Conservation (phyloP, 2,888 invertebrate species). For the Camptogramma bilineatum region DNA sequence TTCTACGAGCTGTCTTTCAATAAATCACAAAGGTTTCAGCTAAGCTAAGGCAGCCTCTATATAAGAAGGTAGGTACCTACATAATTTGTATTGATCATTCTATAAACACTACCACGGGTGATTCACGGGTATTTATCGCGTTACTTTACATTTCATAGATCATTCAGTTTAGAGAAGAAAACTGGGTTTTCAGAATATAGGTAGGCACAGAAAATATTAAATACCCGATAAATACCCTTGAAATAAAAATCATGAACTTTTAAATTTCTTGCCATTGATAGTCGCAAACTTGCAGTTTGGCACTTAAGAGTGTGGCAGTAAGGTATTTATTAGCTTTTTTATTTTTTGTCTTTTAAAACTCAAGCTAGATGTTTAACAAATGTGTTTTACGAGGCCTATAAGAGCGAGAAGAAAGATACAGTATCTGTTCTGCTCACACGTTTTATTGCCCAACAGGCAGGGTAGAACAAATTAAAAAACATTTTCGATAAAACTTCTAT, state of each 20-base stretch:
- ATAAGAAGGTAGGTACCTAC: slow-evolving; percentile 31
- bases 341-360: slow-evolving; percentile 5
- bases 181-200: not conserved
- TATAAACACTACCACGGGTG: not conserved
- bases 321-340: slow-evolving; percentile 19
- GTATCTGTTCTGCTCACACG: not conserved
- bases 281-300: slow-evolving; percentile 37
- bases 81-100: slow-evolving; percentile 15
- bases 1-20: slow-evolving; percentile 42
- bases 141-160: not conserved
- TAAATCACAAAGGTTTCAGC: slow-evolving; percentile 50
- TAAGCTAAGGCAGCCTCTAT: slow-evolving; percentile 52
- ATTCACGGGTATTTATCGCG: slow-evolving; percentile 4
- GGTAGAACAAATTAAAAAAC: not conserved
- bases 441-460: not conserved
- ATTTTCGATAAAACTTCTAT: slow-evolving; percentile 23
- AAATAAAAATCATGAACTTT: not conserved
- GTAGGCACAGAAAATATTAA: not conserved
- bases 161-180: not conserved
- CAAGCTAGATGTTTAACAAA: slow-evolving; percentile 6
- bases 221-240: not conserved
- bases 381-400: slow-evolving; percentile 11
- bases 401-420: not conserved
- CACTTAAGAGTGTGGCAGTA: slow-evolving; percentile 33
- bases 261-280: slow-evolving; percentile 8